Percentiles rank a stretch among this genome's conserved stretches.
Conservation (phyloP, 2,888 invertebrate species). For the Taphrorychus bicolor region DNA sequence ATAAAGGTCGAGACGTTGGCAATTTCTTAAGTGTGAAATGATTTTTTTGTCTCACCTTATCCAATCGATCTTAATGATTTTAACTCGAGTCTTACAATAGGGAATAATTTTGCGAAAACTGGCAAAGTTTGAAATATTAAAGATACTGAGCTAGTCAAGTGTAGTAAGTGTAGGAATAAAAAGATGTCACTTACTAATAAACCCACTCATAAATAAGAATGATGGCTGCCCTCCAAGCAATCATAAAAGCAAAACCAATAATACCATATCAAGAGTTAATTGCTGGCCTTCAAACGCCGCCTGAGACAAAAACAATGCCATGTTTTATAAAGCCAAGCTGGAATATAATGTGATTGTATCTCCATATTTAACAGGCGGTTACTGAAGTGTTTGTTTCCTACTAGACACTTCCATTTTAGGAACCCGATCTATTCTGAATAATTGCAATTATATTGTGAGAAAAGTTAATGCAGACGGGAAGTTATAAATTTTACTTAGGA, state of each 20-base stretch:
- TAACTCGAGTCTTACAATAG: too few relatives aligned
- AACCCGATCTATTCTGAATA: neutral
- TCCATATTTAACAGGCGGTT: neutral
- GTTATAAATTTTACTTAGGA: neutral
- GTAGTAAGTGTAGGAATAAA: too few relatives aligned
- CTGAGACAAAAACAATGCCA: neutral
- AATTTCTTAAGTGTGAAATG: too few relatives aligned
- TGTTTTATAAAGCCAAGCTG: neutral
- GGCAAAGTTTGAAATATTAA: too few relatives aligned
- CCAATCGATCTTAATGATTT: too few relatives aligned
- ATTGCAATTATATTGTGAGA: conserved; percentile 1
- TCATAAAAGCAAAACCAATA: neutral
- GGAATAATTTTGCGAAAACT: too few relatives aligned
- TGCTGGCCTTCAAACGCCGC: conserved; percentile 5
- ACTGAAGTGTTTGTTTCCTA: neutral
- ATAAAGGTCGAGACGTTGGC: too few relatives aligned
- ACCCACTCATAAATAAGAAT: too few relatives aligned
- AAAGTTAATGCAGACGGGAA: neutral
- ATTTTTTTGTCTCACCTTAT: too few relatives aligned
- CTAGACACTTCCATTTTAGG: neutral
- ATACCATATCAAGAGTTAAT: neutral
- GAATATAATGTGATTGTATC: conserved; percentile 5
- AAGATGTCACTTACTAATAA: too few relatives aligned
- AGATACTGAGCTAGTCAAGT: too few relatives aligned
- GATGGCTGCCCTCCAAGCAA: neutral